Conservation (phyloP, 2,797 vertebrate genomes). For the Pseudopleuronectes americanus region DNA sequence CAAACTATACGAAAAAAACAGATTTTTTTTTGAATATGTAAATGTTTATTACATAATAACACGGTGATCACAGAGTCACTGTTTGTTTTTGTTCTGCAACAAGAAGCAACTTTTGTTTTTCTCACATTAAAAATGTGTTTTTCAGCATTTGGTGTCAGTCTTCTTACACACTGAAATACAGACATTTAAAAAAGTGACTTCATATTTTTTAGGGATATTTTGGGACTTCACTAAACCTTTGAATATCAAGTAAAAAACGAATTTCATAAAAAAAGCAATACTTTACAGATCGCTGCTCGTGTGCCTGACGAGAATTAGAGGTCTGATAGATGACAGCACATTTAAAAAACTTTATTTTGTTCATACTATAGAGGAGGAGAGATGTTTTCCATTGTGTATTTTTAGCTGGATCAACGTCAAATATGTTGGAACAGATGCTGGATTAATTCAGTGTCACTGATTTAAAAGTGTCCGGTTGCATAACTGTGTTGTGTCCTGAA, state of each 20-base stretch:
- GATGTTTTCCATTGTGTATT: neutral
- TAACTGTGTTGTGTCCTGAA: slow-evolving; percentile 51
- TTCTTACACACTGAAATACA: slow-evolving; percentile 13
- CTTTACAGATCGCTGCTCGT: neutral
- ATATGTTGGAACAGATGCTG: neutral
- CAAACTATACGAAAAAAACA: neutral
- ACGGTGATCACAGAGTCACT: slow-evolving; percentile 42
- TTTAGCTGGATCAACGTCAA: no score
- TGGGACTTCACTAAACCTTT: neutral
- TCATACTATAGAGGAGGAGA: neutral
- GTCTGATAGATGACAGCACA: slow-evolving; percentile 31
- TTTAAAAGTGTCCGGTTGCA: slow-evolving; percentile 37
- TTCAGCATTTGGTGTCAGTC: slow-evolving; percentile 20
- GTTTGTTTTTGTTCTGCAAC: slow-evolving; percentile 46
- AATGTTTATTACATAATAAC: slow-evolving; percentile 55
- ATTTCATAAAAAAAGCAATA: slow-evolving; percentile 27
- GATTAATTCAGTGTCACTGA: slow-evolving; percentile 7
- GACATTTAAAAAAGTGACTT: neutral
- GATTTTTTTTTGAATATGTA: slow-evolving; percentile 31
- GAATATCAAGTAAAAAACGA: slow-evolving; percentile 28
- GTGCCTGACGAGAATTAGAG: slow-evolving; percentile 10
- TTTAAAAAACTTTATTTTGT: slow-evolving; percentile 8
- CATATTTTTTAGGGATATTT: neutral
- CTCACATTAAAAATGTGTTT: slow-evolving; percentile 49
- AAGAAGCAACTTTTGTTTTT: slow-evolving; percentile 43